Base-by-base conservation (phyloP, 2,888 invertebrate species). In the Deilephila elpenor region DNA sequence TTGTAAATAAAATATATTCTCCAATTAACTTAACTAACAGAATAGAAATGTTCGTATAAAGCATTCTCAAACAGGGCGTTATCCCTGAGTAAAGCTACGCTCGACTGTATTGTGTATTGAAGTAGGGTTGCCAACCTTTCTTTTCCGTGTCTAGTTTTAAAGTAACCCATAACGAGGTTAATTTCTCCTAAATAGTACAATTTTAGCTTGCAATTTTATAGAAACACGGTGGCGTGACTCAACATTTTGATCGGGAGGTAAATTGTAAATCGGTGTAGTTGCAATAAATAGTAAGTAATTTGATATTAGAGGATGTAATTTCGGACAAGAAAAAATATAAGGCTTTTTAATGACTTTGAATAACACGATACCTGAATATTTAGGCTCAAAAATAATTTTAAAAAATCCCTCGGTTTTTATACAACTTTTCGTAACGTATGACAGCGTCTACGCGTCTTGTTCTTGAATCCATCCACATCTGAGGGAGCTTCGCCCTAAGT, bases 1-100 rank as follows among this genome's bases (percentile, higher is more conserved):
- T 71, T 71, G 71, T 61, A 53, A 53, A 62, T 71, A 71, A 73
- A 73, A 71, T 62, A 62, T 61, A 71, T 71, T 71, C 73, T 56
- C 71, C 73, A 73, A 73, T 73, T 73, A 73, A 73, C 70, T 71
- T 70, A 73, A 73, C 73, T 73, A 73, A 71, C 70, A 73, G 71
- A 71, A 71, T 71, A 71, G 73, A 51, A 70, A 70, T 62, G 73
- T 71, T 62, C 71, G 53, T 73, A 73, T 73, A 73, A 71, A 73
- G 73, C 71, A 73, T 73, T 71, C 70, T 71, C 71, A 71, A 71
- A 73, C 73, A 73, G 73, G 72, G 59, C 73, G 71, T 70, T 73
- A 70, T 61, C 62, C 71, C 70, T 70, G 73, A 62, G 56, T 71
- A 61, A 34, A 62, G 53, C 53, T 73, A 71, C 61, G 71, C 70